These are phyloP conservation scores for Pilophorus perplexus DNA, from an alignment of 2,888 invertebrate species.

Conservation along the genomic window DNA sequence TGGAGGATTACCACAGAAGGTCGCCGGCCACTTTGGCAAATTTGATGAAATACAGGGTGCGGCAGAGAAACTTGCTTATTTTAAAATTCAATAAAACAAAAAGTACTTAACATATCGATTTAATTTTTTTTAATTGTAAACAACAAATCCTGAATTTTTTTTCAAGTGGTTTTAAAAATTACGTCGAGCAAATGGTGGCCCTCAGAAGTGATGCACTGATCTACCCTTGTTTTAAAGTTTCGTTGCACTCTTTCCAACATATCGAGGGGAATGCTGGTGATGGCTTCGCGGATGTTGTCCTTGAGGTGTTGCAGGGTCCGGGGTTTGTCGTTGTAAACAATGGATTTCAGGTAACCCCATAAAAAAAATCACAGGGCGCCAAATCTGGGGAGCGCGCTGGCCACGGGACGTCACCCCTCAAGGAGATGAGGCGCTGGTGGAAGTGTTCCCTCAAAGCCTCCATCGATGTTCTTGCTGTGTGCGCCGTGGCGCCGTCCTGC, in stretches of 20 bases:
- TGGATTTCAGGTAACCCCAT: neutral
- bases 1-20: too few species aligned
- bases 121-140: conserved; percentile 7
- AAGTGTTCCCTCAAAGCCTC: neutral
- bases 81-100: neutral
- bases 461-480: too few species aligned
- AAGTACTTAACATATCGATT: neutral
- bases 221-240: neutral
- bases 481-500: too few species aligned
- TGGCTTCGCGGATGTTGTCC: conserved; percentile 44
- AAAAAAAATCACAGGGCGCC: neutral
- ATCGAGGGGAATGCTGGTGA: conserved; percentile 40
- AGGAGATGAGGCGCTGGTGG: neutral
- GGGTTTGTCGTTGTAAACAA: neutral
- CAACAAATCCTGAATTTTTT: conserved; percentile 6
- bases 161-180: neutral
- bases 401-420: conserved; percentile 27
- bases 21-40: too few species aligned
- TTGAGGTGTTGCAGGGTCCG: conserved; percentile 44
- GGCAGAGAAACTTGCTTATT: conserved; percentile 7
- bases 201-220: neutral
- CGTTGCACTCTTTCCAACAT: neutral
- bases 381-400: conserved; percentile 4
- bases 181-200: neutral
- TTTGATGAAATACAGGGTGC: conserved; percentile 16